Percentiles rank a stretch among this genome's conserved stretches.
phyloP scores from a whole-genome alignment of 2,797 vertebrate genomes.

The Anguilla marmorata region DNA sequence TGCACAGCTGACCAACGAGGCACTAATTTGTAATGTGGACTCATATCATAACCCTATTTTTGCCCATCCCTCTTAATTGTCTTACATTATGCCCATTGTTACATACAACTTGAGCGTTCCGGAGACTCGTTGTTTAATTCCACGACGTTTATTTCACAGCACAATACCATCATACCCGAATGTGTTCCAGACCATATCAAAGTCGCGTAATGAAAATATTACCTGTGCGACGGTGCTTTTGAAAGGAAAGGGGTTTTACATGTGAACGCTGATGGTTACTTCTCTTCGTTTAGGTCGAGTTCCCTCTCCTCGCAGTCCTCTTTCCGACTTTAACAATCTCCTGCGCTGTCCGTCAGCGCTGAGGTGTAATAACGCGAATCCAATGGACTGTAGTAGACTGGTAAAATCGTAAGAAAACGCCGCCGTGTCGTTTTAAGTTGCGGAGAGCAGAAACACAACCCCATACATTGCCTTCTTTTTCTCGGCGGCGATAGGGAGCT shows the following conservation, averaged over 20 bases:
- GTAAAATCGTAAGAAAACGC: constrained; percentile 7
- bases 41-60: not conserved
- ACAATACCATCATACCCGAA: not conserved
- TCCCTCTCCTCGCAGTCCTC: not conserved
- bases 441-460: not conserved
- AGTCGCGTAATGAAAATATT: constrained; percentile 6
- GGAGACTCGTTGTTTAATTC: not conserved
- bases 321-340: not conserved
- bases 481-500: not conserved
- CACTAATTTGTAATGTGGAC: not conserved
- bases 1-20: constrained; percentile 9
- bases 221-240: constrained; percentile 9
- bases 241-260: not conserved
- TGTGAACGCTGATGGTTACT: not conserved
- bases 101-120: constrained; percentile 9
- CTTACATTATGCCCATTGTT: not conserved
- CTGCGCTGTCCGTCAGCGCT: constrained; percentile 9
- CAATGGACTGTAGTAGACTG: not conserved
- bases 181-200: not conserved
- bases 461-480: not conserved
- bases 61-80: not conserved
- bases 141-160: not conserved
- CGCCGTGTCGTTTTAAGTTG: not conserved
- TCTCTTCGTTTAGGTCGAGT: constrained; percentile 9
- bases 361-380: constrained; percentile 14